Evolutionary conservation across 2,888 invertebrate species (phyloP), one percentile per base, ranked within the genome.

Genomic region (Meteorus cinctellus): DNA sequence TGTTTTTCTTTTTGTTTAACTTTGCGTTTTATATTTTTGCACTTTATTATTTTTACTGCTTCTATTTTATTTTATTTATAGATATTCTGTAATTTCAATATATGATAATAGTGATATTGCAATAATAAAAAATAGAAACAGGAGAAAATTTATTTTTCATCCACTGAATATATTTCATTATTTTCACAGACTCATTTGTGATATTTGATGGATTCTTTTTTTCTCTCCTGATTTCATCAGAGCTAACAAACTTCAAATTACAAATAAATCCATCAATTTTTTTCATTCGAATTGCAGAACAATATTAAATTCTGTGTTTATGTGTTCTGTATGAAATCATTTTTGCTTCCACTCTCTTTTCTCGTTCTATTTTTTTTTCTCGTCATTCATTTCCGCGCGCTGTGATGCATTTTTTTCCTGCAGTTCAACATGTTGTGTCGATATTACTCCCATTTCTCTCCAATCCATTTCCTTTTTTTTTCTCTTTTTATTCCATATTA

Each of bases 1-100:
- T n/a, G 14, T 66, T 51, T 71, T 59, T 73, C n/a, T 67, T 67
- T 5, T 73, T 69, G n/a, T 72, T 45, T 55, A 41, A 41, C 41
- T 41, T 41, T 41, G 41, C 6, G 41, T 8, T 41, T 31, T 24
- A 69, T 72, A 45, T 16, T 70, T n/a, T n/a, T 48, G 51, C 36
- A 19, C 27, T 65, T 41, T 41, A 31, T 34, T 60, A 41, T 36
- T 72, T 27, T 67, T 27, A 62, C 12, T 4, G 65, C 45, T 69
- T 59, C 65, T 59, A 60, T n/a, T 48, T 48, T 34, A 34, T 34
- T 34, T 34, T 8, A 8, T 34, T 34, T 34, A 34, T 34, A 34
- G 4, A 34, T 34, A 8, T 48, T 48, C 4, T 16, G n/a, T n/a
- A 4, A n/a, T 48, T 16, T 48, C n/a, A n/a, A 4, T n/a, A 48